Evolutionary conservation across 2,797 vertebrate species (phyloP), one percentile per base, ranked within the genome.

Genomic region (Capromys pilorides): DNA sequence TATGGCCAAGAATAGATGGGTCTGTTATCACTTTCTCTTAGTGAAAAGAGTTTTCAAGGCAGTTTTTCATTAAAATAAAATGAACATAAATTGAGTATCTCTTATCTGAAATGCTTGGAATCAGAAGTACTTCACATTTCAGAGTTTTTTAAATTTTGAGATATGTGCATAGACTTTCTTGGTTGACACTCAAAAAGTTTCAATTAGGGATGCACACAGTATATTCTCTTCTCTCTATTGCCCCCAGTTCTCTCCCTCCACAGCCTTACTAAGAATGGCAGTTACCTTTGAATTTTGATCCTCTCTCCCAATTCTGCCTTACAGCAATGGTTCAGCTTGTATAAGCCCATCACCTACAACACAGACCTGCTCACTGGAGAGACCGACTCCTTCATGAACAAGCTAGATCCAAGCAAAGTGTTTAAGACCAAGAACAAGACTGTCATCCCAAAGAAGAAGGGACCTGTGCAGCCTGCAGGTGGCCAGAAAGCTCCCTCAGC

Each of bases 281-380:
- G 81, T 73, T 77, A 91, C 49, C n/a, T 81, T 87, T 73, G 62
- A 79, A 83, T 41, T 94, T 1, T 96, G 91, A 94, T 62, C 5
- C 0, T 80, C 6, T 97, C 14, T 96, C 81, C 22, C 83, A 33
- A 77, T 96, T 62, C 90, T 97, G 62, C 94, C 94, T 97, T 97
- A 79, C 98, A 99, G 99, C 99, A 99, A 97, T 99, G 99, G 99
- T 99, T 99, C 90, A 99, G 99, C 90, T 99, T 99, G 98, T 99
- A 99, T 97, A 99, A 99, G 91, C 99, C 99, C 9, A 98, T 99
- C 97, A 99, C 98, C 24, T 98, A 98, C 97, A 98, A 98, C 97
- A 97, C 97, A 31, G 96, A 98, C 41, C 94, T 98, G 51, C 98
- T 98, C 77, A 95, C 97, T 0, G 99, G 99, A 97, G 98, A 98